phyloP scores from a whole-genome alignment of 1,140 invertebrate species.

The Eubasilissa regina region DNA sequence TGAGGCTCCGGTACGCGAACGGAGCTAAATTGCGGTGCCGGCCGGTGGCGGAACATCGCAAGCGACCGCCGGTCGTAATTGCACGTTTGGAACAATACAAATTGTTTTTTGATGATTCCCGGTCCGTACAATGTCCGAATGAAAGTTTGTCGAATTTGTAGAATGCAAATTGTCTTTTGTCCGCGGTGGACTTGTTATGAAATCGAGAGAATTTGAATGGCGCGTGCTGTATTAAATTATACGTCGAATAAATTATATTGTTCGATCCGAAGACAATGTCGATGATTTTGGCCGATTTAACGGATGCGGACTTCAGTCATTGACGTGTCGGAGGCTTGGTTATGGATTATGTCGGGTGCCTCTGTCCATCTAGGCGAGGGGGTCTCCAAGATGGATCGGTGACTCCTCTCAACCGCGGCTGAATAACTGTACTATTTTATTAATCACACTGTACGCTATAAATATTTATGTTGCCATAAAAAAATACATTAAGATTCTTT shows the following conservation, averaged over 20 bases:
- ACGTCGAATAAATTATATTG: constrained; percentile 26
- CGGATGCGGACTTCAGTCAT: neutral
- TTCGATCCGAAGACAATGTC: constrained; percentile 11
- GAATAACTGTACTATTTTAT: no score
- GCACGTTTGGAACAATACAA: constrained; percentile 55
- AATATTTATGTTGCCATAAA: no score
- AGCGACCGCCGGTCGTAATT: constrained; percentile 39
- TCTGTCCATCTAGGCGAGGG: neutral
- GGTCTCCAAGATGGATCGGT: no score
- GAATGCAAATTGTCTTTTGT: constrained; percentile 39
- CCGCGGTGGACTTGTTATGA: constrained; percentile 18
- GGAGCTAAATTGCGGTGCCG: neutral
- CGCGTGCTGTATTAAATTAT: neutral
- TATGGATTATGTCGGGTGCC: neutral
- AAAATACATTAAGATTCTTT: no score
- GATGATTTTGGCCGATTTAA: neutral
- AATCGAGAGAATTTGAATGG: constrained; percentile 12
- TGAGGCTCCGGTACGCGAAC: neutral
- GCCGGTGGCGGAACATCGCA: constrained; percentile 28
- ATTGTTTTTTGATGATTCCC: constrained; percentile 57
- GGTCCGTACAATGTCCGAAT: constrained; percentile 42
- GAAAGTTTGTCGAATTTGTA: constrained; percentile 45
- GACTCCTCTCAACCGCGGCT: no score
- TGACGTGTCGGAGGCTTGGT: constrained; percentile 1
- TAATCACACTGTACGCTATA: no score